Conservation (phyloP, 2,113 vertebrate genomes). For the Podilymbus podiceps region DNA sequence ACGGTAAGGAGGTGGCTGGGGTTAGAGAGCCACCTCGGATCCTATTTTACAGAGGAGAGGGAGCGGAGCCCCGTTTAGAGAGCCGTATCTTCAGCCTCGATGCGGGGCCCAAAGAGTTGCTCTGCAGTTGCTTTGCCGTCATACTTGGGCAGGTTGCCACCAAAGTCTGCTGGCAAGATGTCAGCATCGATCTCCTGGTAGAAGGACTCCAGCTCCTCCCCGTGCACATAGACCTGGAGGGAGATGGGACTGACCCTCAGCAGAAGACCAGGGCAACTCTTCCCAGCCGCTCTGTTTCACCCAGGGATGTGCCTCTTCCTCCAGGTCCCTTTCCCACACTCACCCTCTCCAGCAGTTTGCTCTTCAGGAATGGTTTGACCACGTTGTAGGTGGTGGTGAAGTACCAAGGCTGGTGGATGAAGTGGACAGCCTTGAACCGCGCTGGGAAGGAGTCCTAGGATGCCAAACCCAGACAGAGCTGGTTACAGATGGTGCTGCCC, state of each 20-base stretch:
- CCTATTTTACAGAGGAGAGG: background rate
- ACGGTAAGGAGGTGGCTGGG: background rate
- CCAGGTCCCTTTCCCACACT: background rate
- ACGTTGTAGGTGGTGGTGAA: conserved; percentile 98
- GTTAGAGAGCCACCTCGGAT: background rate
- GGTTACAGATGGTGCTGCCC: background rate
- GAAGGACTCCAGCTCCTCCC: conserved; percentile 88
- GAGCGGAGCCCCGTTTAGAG: conserved; percentile 68
- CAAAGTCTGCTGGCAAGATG: conserved; percentile 89
- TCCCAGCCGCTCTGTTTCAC: fast-evolving
- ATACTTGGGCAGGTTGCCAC: conserved; percentile 82
- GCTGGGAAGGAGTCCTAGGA: conserved; percentile 95
- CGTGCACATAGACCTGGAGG: conserved; percentile 88
- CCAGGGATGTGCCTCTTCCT: background rate
- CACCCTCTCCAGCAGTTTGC: conserved; percentile 95
- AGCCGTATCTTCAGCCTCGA: conserved; percentile 84
- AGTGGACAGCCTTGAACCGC: conserved; percentile 94
- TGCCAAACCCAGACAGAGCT: background rate
- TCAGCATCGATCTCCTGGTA: conserved; percentile 85
- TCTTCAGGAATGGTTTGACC: conserved; percentile 96
- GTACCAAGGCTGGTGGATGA: conserved; percentile 98
- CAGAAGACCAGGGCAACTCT: background rate
- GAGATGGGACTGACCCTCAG: background rate
- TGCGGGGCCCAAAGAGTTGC: conserved; percentile 84
- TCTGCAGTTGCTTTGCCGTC: conserved; percentile 81